These are phyloP conservation scores for Platyscapa corneri DNA, from an alignment of 1,140 invertebrate genomes.

Conservation along the genomic window DNA sequence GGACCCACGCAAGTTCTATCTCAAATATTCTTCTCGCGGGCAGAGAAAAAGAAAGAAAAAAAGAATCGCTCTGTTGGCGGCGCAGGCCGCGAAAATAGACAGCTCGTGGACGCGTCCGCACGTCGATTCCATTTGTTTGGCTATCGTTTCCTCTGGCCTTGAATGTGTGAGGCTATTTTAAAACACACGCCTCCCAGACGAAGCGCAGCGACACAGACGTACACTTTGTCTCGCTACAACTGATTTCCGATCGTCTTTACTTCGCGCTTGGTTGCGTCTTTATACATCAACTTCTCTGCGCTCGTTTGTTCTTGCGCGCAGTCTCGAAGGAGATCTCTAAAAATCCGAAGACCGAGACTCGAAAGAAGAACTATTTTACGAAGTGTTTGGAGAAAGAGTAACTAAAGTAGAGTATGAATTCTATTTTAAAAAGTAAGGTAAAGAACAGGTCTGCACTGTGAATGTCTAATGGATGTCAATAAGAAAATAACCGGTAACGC, in stretches of 20 bases:
- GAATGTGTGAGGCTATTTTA: constrained; percentile 62
- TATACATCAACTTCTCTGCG: neutral
- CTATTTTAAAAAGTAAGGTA: no score
- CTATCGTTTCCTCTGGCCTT: constrained; percentile 67
- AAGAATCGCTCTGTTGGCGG: neutral
- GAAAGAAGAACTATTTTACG: no score
- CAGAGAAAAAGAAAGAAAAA: neutral
- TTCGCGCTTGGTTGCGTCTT: neutral
- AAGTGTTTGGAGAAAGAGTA: no score
- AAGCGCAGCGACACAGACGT: neutral
- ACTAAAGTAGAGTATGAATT: no score
- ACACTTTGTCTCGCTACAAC: neutral
- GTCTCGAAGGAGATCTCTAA: no score
- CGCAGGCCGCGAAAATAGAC: constrained; percentile 46
- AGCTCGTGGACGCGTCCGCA: neutral
- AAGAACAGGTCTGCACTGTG: no score
- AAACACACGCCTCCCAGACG: constrained; percentile 50
- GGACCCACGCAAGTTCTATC: neutral
- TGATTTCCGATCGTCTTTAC: neutral
- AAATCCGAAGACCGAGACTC: no score
- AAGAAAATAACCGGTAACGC: no score
- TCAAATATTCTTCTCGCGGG: neutral
- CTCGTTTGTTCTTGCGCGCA: neutral
- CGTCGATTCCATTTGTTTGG: constrained; percentile 62
- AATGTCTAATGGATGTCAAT: no score